phyloP scores from a whole-genome alignment of 1,140 invertebrate species.

The Leguminivora glycinivorella region DNA sequence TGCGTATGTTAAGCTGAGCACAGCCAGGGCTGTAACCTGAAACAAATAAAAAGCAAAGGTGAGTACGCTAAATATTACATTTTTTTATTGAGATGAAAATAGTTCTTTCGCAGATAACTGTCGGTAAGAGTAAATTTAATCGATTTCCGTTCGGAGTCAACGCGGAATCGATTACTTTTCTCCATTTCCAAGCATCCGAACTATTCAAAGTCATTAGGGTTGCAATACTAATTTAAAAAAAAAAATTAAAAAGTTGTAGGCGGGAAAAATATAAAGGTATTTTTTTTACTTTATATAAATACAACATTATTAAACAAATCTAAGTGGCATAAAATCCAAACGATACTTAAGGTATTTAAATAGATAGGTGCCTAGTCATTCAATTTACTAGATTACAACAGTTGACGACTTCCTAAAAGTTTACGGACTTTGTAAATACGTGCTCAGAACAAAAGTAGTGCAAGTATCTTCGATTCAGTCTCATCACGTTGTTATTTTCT shows the following conservation, averaged over 20 bases:
- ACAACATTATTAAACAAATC: no score
- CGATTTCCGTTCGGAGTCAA: neutral
- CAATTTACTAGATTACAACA: no score
- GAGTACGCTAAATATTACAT: neutral
- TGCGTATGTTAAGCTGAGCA: constrained; percentile 69
- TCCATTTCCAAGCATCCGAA: neutral
- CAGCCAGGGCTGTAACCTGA: constrained; percentile 76
- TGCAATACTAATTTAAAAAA: neutral
- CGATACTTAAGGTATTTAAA: no score
- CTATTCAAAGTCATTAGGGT: neutral
- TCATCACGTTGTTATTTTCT: constrained; percentile 8
- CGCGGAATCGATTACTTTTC: neutral
- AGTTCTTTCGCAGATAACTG: no score
- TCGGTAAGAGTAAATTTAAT: neutral
- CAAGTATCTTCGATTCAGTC: neutral
- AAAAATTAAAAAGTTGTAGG: neutral
- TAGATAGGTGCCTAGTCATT: no score
- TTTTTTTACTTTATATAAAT: no score
- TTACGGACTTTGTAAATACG: neutral
- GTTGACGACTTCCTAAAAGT: no score
- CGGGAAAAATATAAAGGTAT: neutral
- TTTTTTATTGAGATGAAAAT: no score
- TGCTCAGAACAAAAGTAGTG: neutral
- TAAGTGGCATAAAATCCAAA: no score
- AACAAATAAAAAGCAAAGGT: constrained; percentile 52